phyloP scores from a whole-genome alignment of 1,140 invertebrate species.

The Sycophila sp. region DNA sequence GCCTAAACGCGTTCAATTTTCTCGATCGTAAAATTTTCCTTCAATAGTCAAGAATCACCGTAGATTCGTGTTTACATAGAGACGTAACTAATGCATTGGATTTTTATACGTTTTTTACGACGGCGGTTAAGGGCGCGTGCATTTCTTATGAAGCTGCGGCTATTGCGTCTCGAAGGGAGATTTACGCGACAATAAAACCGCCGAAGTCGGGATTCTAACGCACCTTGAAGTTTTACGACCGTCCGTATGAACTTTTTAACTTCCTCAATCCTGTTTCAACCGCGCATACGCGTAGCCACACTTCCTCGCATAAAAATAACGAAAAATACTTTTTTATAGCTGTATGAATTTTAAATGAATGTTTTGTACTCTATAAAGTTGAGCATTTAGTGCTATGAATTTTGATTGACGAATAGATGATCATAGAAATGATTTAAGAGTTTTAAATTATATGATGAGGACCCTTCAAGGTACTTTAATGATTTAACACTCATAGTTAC shows the following conservation, averaged over 20 bases:
- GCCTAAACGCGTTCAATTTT: too few species aligned
- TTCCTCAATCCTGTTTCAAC: slow-evolving; percentile 1
- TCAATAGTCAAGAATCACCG: background rate
- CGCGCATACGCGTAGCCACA: background rate
- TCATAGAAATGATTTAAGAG: too few species aligned
- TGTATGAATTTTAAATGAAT: background rate
- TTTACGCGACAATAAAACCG: slow-evolving; percentile 3
- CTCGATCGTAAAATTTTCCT: background rate
- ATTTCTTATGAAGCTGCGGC: background rate
- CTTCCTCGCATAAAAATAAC: background rate
- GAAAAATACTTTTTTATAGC: background rate
- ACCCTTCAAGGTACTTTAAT: too few species aligned
- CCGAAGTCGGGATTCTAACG: background rate
- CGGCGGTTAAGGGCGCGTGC: background rate
- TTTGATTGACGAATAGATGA: too few species aligned
- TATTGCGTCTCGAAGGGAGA: background rate
- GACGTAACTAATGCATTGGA: background rate
- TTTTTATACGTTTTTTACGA: slow-evolving; percentile 11
- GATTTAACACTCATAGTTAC: too few species aligned
- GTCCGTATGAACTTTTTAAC: background rate
- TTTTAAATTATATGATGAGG: too few species aligned
- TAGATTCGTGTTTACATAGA: background rate
- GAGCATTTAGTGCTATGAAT: too few species aligned
- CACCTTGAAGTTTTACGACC: slow-evolving; percentile 10
- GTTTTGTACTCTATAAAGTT: background rate